Percentiles rank a stretch among this genome's conserved stretches.
Evolutionary conservation across 64 coral and sea anemone genomes (phyloP).

Genomic region (Pocillopora damicornis): DNA sequence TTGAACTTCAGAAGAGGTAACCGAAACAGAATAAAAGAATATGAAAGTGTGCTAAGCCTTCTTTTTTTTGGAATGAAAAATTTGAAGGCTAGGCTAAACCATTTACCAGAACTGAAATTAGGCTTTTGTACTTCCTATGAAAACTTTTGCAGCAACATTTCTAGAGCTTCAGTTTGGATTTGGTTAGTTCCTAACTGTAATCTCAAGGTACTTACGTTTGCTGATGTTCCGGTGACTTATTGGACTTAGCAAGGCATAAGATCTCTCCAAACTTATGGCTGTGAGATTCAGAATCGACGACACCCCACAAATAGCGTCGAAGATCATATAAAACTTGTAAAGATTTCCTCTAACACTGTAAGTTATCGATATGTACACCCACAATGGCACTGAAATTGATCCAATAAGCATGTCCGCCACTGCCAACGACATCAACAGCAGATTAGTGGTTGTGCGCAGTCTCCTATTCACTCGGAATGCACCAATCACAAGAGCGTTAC

Average conservation of each 20-base stretch:
- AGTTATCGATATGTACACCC: slow-evolving; percentile 23
- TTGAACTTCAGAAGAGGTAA: too few species aligned
- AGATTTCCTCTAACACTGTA: not conserved
- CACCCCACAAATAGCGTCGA: slow-evolving; percentile 72
- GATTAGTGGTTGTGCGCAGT: slow-evolving; percentile 72
- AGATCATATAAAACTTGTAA: slow-evolving; percentile 29
- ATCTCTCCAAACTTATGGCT: slow-evolving; percentile 75
- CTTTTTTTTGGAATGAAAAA: too few species aligned
- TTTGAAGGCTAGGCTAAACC: too few species aligned
- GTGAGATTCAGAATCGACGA: slow-evolving; percentile 87
- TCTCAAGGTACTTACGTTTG: slow-evolving; percentile 38
- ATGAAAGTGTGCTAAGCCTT: too few species aligned
- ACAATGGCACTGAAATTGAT: slow-evolving; percentile 55
- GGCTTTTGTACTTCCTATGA: too few species aligned
- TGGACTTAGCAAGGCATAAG: slow-evolving; percentile 68
- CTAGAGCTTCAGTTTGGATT: too few species aligned
- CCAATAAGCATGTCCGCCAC: slow-evolving; percentile 78
- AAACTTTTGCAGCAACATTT: too few species aligned
- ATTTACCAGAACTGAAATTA: too few species aligned
- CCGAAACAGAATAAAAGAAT: too few species aligned
- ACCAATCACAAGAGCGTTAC: slow-evolving; percentile 64
- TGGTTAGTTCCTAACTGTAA: too few species aligned
- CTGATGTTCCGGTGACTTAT: slow-evolving; percentile 85
- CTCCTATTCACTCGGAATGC: slow-evolving; percentile 67
- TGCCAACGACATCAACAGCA: slow-evolving; percentile 74